Evolutionary conservation across 1,140 invertebrate species (phyloP), one percentile per base, ranked within the genome.

Genomic region (Telenomus remus): DNA sequence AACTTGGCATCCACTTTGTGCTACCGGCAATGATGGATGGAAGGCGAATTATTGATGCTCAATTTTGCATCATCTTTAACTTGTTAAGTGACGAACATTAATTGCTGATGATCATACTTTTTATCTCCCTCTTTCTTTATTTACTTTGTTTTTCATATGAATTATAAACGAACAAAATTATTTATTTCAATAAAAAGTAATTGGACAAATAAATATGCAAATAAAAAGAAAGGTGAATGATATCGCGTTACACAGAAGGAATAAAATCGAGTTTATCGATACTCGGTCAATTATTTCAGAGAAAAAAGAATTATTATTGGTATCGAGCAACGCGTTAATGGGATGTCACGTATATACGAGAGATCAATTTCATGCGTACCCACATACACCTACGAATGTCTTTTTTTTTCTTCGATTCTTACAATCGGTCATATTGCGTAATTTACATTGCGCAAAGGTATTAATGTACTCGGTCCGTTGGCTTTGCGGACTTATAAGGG

Each of bases 301-400:
- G 9, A 39, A 39, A 12, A 50, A 27, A 49, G 19, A n/a, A 4
- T 42, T 54, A n/a, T 19, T 35, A 42, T 19, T 8, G n/a, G 3
- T 27, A 51, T 11, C 35, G 14, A 15, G 13, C 44, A 64, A 47
- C 48, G 42, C 11, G 12, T 51, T 68, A 57, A 53, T 27, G 39
- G 56, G 65, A 60, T 55, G 56, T 55, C 56, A 61, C 65, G 65
- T 69, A 69, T 69, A n/a, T n/a, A n/a, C n/a, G 56, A 69, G 60
- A 69, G 47, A 60, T 43, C 65, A 69, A 61, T 69, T 69, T 69
- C 51, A 39, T 47, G 43, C 12, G 55, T 69, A 60, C 43, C 65
- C 56, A 61, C 57, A 37, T 55, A 70, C 57, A 70, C 57, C 57
- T 70, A 70, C 57, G 57, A 70, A 35, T 50, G 37, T 53, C 35